Base-by-base conservation (phyloP, 2,888 invertebrate species). In the Agapetus fuscipes region DNA sequence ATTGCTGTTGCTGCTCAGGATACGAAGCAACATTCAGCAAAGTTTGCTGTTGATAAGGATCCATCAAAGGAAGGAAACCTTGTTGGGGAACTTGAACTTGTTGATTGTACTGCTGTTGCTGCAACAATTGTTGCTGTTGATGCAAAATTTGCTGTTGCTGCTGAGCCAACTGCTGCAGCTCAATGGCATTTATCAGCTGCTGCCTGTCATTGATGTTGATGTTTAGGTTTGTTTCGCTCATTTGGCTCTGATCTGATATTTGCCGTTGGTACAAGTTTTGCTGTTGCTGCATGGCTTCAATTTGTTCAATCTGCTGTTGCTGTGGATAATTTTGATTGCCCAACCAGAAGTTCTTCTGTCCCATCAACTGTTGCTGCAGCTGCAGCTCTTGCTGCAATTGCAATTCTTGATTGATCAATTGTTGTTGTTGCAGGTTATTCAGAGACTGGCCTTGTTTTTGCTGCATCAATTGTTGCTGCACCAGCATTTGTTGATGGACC, bases 211-310 rank as follows among this genome's bases (percentile, higher is more conserved):
- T 56, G 49, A 37, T 60, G 54, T 41, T 61, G 2, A 34, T n/a
- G n/a, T n/a, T n/a, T n/a, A n/a, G 17, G 12, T 35, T 39, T 7
- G 31, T 10, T 13, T 39, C 33, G 9, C 24, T n/a, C n/a, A n/a
- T 60, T 41, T 67, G 66, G 37, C 66, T 67, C 44, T 67, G 69
- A 42, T 71, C 68, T 0, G 68, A 68, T 2, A 57, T 61, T 44
- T 70, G 70, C 2, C 67, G 55, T 14, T 62, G 62, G 50, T 69
- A 70, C 50, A 61, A 54, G 1, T 65, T 64, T 13, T 66, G 56
- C 32, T 74, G 64, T 30, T 63, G 74, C 47, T 72, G 73, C 44
- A 73, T 72, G 11, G 66, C 65, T 39, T 73, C 72, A 11, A 71
- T 56, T n/a, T n/a, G n/a, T n/a, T n/a, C n/a, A 20, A 20, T 20